Evolutionary conservation across 2,888 invertebrate genomes (phyloP).

Genomic region (Fragum sueziense): DNA sequence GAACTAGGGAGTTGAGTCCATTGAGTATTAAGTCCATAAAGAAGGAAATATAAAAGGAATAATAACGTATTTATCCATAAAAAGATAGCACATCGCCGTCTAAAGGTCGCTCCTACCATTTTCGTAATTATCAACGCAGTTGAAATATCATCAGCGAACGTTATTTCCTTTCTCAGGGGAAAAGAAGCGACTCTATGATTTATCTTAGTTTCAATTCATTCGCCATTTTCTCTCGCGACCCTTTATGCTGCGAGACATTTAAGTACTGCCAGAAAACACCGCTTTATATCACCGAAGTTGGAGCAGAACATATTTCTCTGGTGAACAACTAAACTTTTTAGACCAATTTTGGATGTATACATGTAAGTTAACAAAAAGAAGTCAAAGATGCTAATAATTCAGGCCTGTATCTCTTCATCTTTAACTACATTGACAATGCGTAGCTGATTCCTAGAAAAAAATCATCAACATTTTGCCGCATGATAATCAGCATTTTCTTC

Average conservation of each 20-base stretch:
- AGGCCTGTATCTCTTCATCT: too few relatives aligned
- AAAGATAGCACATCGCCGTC: conserved; percentile 41
- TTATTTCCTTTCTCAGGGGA: conserved; percentile 46
- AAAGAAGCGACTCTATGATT: conserved; percentile 44
- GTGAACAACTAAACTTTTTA: too few relatives aligned
- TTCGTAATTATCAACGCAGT: conserved; percentile 51
- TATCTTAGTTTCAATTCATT: conserved; percentile 41
- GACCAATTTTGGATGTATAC: too few relatives aligned
- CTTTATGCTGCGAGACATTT: not conserved
- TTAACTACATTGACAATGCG: too few relatives aligned
- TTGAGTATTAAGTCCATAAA: not conserved
- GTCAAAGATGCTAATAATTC: too few relatives aligned
- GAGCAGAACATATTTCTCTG: too few relatives aligned
- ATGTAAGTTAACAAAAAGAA: too few relatives aligned
- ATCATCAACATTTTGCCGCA: too few relatives aligned
- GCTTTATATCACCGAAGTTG: too few relatives aligned
- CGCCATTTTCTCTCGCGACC: conserved; percentile 35
- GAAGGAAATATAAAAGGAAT: conserved; percentile 2
- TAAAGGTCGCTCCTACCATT: conserved; percentile 53
- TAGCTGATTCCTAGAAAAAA: too few relatives aligned
- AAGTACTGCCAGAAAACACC: too few relatives aligned
- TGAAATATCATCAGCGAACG: conserved; percentile 50
- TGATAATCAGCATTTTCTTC: too few relatives aligned
- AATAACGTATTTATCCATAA: conserved; percentile 47
- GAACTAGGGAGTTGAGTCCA: not conserved